These are phyloP conservation scores for Cottus gobio DNA, from an alignment of 2,113 vertebrate genomes.

Conservation along the genomic window DNA sequence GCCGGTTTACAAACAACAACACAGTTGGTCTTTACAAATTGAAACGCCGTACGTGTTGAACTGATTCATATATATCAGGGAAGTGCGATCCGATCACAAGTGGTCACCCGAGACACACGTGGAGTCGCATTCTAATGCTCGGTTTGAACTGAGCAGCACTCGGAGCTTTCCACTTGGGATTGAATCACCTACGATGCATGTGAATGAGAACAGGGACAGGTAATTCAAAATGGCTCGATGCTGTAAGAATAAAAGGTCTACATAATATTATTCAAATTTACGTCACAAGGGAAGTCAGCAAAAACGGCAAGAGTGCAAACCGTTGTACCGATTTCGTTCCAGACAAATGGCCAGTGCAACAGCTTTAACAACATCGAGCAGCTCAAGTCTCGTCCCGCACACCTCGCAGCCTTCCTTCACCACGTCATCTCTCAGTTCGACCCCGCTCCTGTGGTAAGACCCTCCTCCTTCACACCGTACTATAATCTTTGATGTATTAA, in stretches of 20 bases:
- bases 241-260: neutral
- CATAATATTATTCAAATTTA: neutral
- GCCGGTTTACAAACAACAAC: neutral
- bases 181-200: neutral
- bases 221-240: neutral
- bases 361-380: constrained; percentile 96
- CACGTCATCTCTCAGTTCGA: constrained; percentile 98
- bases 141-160: neutral
- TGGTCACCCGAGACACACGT: neutral
- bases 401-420: constrained; percentile 95
- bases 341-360: constrained; percentile 96
- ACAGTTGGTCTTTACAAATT: neutral
- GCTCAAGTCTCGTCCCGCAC: constrained; percentile 94
- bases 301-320: neutral
- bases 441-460: constrained; percentile 91
- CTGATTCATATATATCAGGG: neutral
- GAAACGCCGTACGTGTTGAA: neutral
- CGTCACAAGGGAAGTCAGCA: neutral
- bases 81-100: neutral
- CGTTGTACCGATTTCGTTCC: constrained; percentile 37
- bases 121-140: neutral
- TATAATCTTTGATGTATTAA: neutral
- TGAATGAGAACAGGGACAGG: neutral
- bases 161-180: neutral
- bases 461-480: neutral